Percentiles rank a stretch among this genome's conserved stretches.
Conservation (phyloP, 1,140 invertebrate species). For the Danaus plexippus region DNA sequence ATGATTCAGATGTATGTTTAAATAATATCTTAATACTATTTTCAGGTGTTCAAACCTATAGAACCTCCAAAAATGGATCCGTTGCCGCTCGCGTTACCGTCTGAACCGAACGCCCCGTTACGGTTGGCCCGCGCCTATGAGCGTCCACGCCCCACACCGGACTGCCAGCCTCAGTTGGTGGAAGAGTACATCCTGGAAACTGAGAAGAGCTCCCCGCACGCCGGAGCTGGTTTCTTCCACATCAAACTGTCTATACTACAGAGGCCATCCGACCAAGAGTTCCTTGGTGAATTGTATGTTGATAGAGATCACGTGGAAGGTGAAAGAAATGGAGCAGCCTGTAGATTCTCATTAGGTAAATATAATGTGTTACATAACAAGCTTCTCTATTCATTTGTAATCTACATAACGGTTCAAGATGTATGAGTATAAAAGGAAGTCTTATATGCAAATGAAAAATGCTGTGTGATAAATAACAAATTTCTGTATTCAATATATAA, state of each 20-base stretch:
- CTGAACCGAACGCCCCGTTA: slow-evolving; percentile 47
- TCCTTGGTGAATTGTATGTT: slow-evolving; percentile 90
- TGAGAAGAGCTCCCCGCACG: slow-evolving; percentile 74
- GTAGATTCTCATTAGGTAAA: slow-evolving; percentile 78
- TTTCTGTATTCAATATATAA: too few species aligned
- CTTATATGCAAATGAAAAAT: too few species aligned
- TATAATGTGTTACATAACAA: neutral
- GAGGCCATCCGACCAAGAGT: slow-evolving; percentile 88
- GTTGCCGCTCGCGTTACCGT: slow-evolving; percentile 45
- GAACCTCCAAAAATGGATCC: slow-evolving; percentile 63
- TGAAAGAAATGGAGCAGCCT: slow-evolving; percentile 86
- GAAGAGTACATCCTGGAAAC: slow-evolving; percentile 93
- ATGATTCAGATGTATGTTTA: too few species aligned
- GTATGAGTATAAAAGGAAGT: too few species aligned
- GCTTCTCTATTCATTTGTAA: neutral
- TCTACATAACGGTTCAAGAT: too few species aligned
- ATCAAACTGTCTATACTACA: slow-evolving; percentile 90
- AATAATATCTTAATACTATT: slow-evolving; percentile 1
- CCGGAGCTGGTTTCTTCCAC: slow-evolving; percentile 78
- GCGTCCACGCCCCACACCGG: slow-evolving; percentile 77
- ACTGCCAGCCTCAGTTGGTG: slow-evolving; percentile 85
- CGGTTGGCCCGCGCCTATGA: slow-evolving; percentile 74
- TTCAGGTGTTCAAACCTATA: slow-evolving; percentile 64
- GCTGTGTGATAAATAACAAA: too few species aligned
- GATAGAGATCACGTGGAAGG: slow-evolving; percentile 88